Evolutionary conservation across 1,140 invertebrate genomes (phyloP), one percentile per base, ranked within the genome.

Genomic region (Drosophila navojoa): DNA sequence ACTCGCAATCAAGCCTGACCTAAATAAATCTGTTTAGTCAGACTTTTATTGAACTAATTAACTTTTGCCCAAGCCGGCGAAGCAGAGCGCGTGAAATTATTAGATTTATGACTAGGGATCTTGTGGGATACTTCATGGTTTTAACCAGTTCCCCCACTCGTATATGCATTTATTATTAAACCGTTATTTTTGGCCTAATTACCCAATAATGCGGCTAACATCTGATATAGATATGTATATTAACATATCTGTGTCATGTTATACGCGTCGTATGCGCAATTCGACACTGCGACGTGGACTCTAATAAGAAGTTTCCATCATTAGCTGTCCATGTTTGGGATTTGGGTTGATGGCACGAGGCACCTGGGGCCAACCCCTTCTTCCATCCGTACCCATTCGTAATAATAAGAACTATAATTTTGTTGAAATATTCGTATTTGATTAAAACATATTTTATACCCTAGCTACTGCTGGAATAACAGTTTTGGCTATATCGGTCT

Each of bases 231-330:
- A 32, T 25, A 29, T 44, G 15, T 15, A 44, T 15, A 44, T 15
- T 44, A 44, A 44, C 42, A 40, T 63, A 57, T 63, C 22, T 45
- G 25, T 47, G 11, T 29, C 66, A 53, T 59, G 70, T 72, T 40
- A 16, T 40, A 72, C 63, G 55, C 47, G 49, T 42, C 49, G 70
- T 72, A 72, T 67, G 47, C 70, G 54, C 59, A 58, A 67, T 71
- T 27, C 40, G 22, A 45, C 10, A 13, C 35, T 32, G 19, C 15
- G 32, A 9, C n/a, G 16, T 25, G 1, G 47, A 10, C 11, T 42
- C 1, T 35, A 35, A 35, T 35, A 35, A 35, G 32, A 7, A 9
- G 32, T 32, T 35, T 35, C 32, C 32, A 35, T 35, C 32, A 35
- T 35, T 35, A 35, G 40, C 40, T 42, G 40, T 42, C 40, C 40